Percentiles rank a stretch among this genome's conserved stretches.
Evolutionary conservation across 2,113 vertebrate species (phyloP).

Genomic region (Tragelaphus buxtoni): DNA sequence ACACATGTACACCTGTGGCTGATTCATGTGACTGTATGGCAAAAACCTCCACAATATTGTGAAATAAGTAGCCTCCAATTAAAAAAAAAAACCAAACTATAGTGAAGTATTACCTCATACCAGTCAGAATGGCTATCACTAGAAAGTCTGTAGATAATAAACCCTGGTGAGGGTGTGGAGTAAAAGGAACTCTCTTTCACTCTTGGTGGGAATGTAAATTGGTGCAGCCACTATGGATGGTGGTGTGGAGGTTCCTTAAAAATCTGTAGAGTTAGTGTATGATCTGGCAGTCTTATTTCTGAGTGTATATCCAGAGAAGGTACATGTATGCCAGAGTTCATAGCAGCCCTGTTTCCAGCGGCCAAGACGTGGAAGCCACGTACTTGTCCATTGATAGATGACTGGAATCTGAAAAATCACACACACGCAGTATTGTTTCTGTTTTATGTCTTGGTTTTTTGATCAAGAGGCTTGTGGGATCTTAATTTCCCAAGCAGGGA

Average conservation of each 20-base stretch:
- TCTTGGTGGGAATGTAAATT: neutral
- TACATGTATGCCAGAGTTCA: neutral
- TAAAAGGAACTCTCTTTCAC: neutral
- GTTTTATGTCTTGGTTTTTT: neutral
- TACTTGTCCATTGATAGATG: neutral
- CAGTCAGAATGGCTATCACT: neutral
- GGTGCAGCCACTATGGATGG: neutral
- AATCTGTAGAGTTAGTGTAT: neutral
- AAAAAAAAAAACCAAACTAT: neutral
- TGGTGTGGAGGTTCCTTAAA: neutral
- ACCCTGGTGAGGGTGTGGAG: neutral
- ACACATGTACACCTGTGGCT: neutral
- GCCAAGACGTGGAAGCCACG: neutral
- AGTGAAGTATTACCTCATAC: neutral
- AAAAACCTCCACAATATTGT: neutral
- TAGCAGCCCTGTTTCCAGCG: neutral
- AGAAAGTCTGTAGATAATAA: neutral
- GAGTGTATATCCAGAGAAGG: neutral
- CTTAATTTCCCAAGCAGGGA: neutral
- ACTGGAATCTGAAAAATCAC: neutral
- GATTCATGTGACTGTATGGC: neutral
- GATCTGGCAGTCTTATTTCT: neutral
- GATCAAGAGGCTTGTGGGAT: neutral
- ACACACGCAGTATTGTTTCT: neutral
- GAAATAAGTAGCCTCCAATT: neutral